These are phyloP conservation scores for Brassicogethes aeneus DNA, from an alignment of 2,888 invertebrate genomes.

Conservation along the genomic window DNA sequence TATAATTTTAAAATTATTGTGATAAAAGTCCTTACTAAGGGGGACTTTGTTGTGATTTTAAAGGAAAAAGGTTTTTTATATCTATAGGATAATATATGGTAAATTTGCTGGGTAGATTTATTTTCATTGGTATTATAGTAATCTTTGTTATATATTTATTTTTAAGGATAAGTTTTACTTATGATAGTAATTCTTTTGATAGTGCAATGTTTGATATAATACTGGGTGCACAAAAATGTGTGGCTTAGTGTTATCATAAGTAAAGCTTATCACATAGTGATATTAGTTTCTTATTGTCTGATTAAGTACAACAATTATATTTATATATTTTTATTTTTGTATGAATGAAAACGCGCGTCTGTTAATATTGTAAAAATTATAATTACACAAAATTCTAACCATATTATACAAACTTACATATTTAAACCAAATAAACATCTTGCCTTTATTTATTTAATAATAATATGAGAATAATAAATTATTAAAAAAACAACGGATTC, in stretches of 20 bases:
- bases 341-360: constrained; percentile 23
- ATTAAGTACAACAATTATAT: constrained; percentile 19
- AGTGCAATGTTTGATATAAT: too few species aligned
- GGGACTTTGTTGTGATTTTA: neutral
- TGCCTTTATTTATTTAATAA: constrained; percentile 19
- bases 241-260: neutral
- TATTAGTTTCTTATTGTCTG: constrained; percentile 29
- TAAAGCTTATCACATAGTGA: constrained; percentile 25
- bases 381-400: constrained; percentile 27
- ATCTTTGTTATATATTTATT: too few species aligned
- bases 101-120: too few species aligned
- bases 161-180: too few species aligned
- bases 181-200: too few species aligned
- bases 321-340: constrained; percentile 20
- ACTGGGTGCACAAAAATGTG: too few species aligned
- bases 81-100: too few species aligned
- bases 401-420: constrained; percentile 8
- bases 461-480: neutral
- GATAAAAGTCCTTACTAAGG: neutral
- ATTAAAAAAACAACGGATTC: constrained; percentile 23
- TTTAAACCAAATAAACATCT: constrained; percentile 21
- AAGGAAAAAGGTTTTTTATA: too few species aligned
- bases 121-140: too few species aligned
- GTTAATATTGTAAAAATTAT: constrained; percentile 19
- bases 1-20: neutral